Evolutionary conservation across 2,888 invertebrate species (phyloP).

Genomic region (Acanthosepion esculentum): DNA sequence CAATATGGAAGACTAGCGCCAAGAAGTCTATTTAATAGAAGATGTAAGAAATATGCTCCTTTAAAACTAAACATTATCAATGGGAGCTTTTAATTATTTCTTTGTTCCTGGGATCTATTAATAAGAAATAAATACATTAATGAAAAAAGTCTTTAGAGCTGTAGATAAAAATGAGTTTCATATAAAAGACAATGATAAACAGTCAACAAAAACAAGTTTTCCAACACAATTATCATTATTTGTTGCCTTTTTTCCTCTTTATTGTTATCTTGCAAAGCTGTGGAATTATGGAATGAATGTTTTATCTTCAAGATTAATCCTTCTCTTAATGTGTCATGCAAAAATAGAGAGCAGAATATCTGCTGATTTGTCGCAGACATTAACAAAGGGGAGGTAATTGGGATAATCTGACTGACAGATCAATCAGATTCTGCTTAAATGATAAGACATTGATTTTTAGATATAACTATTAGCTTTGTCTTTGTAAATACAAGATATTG

Average conservation of each 20-base stretch:
- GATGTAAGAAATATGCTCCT: constrained; percentile 15
- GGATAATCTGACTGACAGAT: neutral
- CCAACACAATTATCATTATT: neutral
- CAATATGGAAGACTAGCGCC: neutral
- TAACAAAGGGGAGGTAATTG: neutral
- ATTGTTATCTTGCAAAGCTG: neutral
- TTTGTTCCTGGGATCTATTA: neutral
- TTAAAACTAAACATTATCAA: neutral
- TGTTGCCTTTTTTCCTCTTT: neutral
- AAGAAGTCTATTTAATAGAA: constrained; percentile 2
- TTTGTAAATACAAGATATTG: no score
- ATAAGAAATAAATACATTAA: neutral
- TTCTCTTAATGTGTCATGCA: neutral
- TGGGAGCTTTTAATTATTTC: neutral
- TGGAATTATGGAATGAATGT: neutral
- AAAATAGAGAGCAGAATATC: neutral
- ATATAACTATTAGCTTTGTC: no score
- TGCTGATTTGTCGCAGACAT: neutral
- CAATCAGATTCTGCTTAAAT: neutral
- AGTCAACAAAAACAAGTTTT: neutral
- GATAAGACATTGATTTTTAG: no score
- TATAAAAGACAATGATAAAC: neutral
- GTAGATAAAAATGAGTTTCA: neutral
- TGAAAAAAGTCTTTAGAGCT: neutral
- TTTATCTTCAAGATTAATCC: neutral